Percentiles rank a stretch among this genome's conserved stretches.
Evolutionary conservation across 2,888 invertebrate species (phyloP).

Genomic region (Agonopterix alstromeriana): DNA sequence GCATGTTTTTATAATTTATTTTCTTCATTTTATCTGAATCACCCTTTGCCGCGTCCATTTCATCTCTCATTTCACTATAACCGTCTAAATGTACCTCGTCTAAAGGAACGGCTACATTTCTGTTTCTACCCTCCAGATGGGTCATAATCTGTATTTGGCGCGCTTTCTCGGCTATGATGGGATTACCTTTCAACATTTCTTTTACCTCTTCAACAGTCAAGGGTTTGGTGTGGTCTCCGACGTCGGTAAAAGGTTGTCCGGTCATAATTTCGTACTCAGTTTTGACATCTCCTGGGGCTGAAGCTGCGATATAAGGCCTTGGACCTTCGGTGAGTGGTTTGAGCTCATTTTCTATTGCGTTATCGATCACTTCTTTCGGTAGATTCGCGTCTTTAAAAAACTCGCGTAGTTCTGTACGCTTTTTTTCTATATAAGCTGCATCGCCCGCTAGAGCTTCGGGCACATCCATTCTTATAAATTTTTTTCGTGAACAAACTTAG

Average conservation of each 20-base stretch:
- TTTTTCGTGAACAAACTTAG: background rate
- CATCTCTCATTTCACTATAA: slow-evolving; percentile 40
- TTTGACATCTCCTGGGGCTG: slow-evolving; percentile 40
- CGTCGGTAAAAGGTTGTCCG: slow-evolving; percentile 60
- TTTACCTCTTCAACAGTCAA: slow-evolving; percentile 46
- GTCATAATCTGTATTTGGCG: slow-evolving; percentile 58
- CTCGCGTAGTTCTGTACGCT: slow-evolving; percentile 41
- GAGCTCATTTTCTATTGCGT: slow-evolving; percentile 58
- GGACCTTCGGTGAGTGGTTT: slow-evolving; percentile 32
- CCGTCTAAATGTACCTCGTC: slow-evolving; percentile 43
- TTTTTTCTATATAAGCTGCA: slow-evolving; percentile 39
- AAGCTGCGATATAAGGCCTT: slow-evolving; percentile 55
- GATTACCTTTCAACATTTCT: slow-evolving; percentile 45
- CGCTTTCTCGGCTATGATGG: slow-evolving; percentile 57
- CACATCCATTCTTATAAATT: slow-evolving; percentile 26
- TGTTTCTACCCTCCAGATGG: slow-evolving; percentile 24
- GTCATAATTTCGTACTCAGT: slow-evolving; percentile 66
- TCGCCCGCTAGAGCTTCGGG: slow-evolving; percentile 24
- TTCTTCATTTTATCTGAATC: slow-evolving; percentile 38
- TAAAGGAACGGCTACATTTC: slow-evolving; percentile 40
- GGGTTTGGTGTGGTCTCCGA: slow-evolving; percentile 47
- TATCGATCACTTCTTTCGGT: slow-evolving; percentile 44
- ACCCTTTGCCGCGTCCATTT: slow-evolving; percentile 42
- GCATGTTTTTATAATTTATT: slow-evolving; percentile 57
- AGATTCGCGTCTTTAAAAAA: slow-evolving; percentile 54